Evolutionary conservation across 2,797 vertebrate genomes (phyloP).

Genomic region (Chelonia mydas): DNA sequence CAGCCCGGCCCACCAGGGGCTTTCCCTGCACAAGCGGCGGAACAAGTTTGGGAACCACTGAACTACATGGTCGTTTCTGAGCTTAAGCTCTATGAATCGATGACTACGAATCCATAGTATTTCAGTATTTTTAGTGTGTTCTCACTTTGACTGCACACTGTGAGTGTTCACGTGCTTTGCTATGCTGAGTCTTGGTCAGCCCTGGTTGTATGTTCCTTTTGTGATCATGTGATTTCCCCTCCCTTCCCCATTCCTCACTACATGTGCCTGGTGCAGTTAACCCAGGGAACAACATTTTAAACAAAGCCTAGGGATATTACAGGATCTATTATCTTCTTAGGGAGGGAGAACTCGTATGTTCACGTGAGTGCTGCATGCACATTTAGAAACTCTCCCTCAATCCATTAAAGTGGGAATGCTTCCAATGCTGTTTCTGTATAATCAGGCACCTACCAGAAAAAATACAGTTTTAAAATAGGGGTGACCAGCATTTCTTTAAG

Average conservation of each 20-base stretch:
- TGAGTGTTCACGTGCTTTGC: neutral
- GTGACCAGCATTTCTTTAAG: neutral
- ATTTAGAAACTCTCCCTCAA: neutral
- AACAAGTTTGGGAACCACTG: too few species aligned
- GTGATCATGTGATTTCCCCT: neutral
- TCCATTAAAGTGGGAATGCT: neutral
- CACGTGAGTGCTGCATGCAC: neutral
- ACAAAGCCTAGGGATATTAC: neutral
- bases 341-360: neutral
- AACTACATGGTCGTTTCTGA: neutral
- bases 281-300: neutral
- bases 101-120: neutral
- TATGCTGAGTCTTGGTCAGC: neutral
- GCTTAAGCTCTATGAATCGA: neutral
- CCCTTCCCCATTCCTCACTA: neutral
- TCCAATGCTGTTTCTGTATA: neutral
- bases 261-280: neutral
- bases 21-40: too few species aligned
- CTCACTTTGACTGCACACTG: neutral
- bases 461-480: neutral
- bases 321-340: neutral
- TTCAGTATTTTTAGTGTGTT: fast-evolving
- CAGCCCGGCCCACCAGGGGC: too few species aligned
- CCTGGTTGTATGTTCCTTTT: neutral
- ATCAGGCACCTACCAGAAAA: too few species aligned